These are phyloP conservation scores for Pediacus dermestoides DNA, from an alignment of 2,888 invertebrate genomes.

Conservation along the genomic window DNA sequence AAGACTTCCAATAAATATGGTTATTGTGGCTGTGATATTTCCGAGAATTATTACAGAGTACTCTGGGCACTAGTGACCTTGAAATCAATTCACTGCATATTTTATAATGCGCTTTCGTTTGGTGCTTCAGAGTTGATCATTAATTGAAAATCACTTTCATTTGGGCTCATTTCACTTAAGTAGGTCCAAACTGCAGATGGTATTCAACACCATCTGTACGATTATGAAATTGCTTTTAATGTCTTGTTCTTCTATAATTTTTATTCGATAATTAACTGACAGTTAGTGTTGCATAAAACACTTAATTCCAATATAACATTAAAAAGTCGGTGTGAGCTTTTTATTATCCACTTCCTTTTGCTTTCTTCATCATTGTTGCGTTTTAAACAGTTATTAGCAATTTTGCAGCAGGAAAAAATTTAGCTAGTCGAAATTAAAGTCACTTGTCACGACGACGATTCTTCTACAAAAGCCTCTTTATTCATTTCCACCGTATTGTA, in stretches of 20 bases:
- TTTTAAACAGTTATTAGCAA: too few species aligned
- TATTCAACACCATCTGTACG: neutral
- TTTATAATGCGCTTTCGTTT: constrained; percentile 17
- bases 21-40: constrained; percentile 8
- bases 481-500: too few species aligned
- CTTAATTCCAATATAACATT: too few species aligned
- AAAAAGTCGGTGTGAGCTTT: too few species aligned
- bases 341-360: too few species aligned
- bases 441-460: too few species aligned
- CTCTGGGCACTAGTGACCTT: constrained; percentile 2
- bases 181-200: neutral
- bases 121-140: constrained; percentile 15
- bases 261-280: too few species aligned
- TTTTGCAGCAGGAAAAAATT: too few species aligned
- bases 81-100: constrained; percentile 6
- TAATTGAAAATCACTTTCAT: constrained; percentile 16
- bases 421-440: too few species aligned
- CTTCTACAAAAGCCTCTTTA: too few species aligned
- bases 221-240: constrained; percentile 7
- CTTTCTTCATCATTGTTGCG: too few species aligned
- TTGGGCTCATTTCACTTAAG: neutral
- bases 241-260: constrained; percentile 1
- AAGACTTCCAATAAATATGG: constrained; percentile 14
- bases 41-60: constrained; percentile 6
- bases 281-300: too few species aligned